Base-by-base conservation (phyloP, 1,140 invertebrate genomes). In the Lycorma delicatula region DNA sequence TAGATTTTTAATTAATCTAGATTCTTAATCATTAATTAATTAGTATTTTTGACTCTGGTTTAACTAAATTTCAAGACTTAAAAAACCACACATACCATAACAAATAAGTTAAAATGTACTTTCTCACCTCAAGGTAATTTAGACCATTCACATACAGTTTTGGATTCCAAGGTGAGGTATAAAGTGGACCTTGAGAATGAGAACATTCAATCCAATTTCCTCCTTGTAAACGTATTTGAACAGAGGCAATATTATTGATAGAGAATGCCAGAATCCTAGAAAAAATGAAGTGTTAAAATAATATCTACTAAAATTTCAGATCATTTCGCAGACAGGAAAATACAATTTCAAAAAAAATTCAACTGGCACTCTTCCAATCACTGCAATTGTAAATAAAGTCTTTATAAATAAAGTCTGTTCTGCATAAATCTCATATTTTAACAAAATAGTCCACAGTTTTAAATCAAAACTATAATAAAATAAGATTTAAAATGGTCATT, bases 251-350 rank as follows among this genome's bases (percentile, higher is more conserved):
- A 34, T 72, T 64, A 18, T 77, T 73, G 60, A 81, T 73, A 48
- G 87, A 89, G 74, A 91, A 93, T 38, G 81, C 83, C 56, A 90
- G 70, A 61, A 87, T 75, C 72, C 89, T 84, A 67, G 38, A 67
- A 71, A 62, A 28, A 63, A 54, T 63, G 55, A 18, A 52, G 28
- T 28, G 49, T 27, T 28, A 27, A 23, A 6, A 13, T 13, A 7
- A 16, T 47, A 13, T 47, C 9, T 28, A 13, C 12, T 52, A 20
- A 18, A 5, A 9, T 22, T 7, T 47, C 20, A 47, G 9, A n/a
- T 47, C 12, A 22, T 50, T 25, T 44, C n/a, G n/a, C 22, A 16
- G 38, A 44, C n/a, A 44, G n/a, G n/a, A 5, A 44, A n/a, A 44
- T 6, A 44, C n/a, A 34, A n/a, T 34, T 34, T 34, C n/a, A 34